These are phyloP conservation scores for Montifringilla adamsi DNA, from an alignment of 2,113 vertebrate genomes.

Conservation along the genomic window DNA sequence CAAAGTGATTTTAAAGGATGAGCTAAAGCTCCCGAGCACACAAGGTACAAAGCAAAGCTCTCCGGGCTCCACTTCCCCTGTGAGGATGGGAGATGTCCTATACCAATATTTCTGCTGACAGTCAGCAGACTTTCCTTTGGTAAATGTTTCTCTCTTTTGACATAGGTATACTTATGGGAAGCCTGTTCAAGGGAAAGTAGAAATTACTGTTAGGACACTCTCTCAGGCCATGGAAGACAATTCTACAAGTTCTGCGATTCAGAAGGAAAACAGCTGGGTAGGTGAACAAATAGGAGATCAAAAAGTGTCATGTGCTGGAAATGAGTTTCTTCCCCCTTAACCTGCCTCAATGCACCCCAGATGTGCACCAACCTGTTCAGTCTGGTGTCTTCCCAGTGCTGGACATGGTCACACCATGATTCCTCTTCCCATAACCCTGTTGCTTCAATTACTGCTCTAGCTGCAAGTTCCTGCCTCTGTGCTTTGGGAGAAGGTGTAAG, in stretches of 20 bases:
- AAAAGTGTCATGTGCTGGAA: background rate
- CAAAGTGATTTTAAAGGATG: background rate
- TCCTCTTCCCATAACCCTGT: background rate
- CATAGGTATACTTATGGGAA: conserved; percentile 70
- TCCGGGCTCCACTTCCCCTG: background rate
- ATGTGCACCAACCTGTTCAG: background rate
- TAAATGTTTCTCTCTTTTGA: background rate
- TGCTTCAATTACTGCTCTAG: background rate
- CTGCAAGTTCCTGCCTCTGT: rapidly evolving
- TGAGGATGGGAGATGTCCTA: background rate
- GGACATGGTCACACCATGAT: background rate
- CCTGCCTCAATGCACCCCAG: background rate
- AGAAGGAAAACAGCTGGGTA: background rate
- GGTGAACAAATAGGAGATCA: background rate
- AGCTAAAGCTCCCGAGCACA: background rate
- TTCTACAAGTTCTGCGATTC: background rate
- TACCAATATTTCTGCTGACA: background rate
- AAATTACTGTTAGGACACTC: background rate
- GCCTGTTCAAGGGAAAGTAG: background rate
- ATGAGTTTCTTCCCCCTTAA: background rate
- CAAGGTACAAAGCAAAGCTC: background rate
- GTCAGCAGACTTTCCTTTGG: background rate
- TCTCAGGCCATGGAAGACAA: rapidly evolving
- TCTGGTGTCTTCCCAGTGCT: background rate
- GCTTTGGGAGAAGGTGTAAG: background rate